Evolutionary conservation across 64 coral and sea anemone genomes (phyloP), one percentile per base, ranked within the genome.

Genomic region (Platygyra sinensis): DNA sequence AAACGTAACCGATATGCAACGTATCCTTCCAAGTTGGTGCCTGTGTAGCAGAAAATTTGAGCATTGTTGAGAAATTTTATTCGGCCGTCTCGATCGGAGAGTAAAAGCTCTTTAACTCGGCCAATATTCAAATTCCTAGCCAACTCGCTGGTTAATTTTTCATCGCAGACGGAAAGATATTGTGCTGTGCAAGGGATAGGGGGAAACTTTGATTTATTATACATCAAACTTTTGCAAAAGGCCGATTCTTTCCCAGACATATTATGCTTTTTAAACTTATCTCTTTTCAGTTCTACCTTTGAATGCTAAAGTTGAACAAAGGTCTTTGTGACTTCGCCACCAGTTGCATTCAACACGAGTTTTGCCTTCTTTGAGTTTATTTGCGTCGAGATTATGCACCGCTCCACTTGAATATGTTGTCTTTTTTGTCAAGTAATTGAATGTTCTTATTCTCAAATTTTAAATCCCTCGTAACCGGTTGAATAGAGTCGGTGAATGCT

Each of bases 71-170:
- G 60, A 36, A 65, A 27, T 83, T 65, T 39, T 49, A 72, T 36
- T 65, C 67, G 49, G 15, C 63, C 62, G 67, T 36, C 36, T 69
- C 20, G 12, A 57, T 52, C 22, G 22, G 7, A 85, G 18, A 46
- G 36, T 85, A 38, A 63, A 71, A 46, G 3, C 46, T 20, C 59
- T 42, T 85, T 24, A 71, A 77, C 33, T 22, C 61, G 38, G 81
- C 19, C 62, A 85, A 85, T 85, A 85, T 85, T 85, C 62, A 85
- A 85, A 85, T 85, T 69, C 81, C 81, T 67, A 50, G 65, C 81
- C 36, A 69, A 85, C 63, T 36, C 62, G 81, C 63, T 85, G n/a
- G 81, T 85, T 85, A 85, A 85, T 85, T 85, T 85, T 85, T 85
- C n/a, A 85, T 85, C 81, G 30, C 69, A 72, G 32, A 39, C 81